Conservation (phyloP, 2,797 vertebrate species). For the Acanthornis magna region DNA sequence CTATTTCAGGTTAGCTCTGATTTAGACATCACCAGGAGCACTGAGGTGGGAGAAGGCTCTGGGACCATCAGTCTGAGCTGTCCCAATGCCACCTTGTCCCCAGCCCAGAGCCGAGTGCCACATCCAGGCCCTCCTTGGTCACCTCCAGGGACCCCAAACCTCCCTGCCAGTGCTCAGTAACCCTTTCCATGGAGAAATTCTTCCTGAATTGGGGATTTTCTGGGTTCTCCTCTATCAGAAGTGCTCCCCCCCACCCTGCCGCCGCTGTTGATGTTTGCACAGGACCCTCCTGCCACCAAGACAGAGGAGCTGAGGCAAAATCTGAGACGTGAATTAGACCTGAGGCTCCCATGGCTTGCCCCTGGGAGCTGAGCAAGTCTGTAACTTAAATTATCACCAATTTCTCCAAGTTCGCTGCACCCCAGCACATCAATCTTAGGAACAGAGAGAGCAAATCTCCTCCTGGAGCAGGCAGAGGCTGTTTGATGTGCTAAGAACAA, state of each 20-base stretch:
- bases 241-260: accelerated
- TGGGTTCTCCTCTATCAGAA: background rate
- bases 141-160: background rate
- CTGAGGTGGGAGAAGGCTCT: background rate
- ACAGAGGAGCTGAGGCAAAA: background rate
- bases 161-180: background rate
- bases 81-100: background rate
- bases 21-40: too few species aligned
- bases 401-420: accelerated
- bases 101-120: background rate
- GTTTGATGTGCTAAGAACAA: background rate
- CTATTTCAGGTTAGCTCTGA: too few species aligned
- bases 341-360: accelerated
- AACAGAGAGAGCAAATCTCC: background rate
- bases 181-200: background rate
- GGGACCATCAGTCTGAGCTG: background rate
- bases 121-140: background rate
- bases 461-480: accelerated
- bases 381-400: background rate
- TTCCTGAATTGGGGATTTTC: background rate
- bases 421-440: background rate
- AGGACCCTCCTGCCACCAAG: background rate
- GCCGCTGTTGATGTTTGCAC: accelerated
- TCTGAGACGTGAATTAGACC: too few species aligned
- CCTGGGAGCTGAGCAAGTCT: background rate